These are phyloP conservation scores for Neoarius graeffei DNA, from an alignment of 2,113 vertebrate genomes.

Conservation along the genomic window DNA sequence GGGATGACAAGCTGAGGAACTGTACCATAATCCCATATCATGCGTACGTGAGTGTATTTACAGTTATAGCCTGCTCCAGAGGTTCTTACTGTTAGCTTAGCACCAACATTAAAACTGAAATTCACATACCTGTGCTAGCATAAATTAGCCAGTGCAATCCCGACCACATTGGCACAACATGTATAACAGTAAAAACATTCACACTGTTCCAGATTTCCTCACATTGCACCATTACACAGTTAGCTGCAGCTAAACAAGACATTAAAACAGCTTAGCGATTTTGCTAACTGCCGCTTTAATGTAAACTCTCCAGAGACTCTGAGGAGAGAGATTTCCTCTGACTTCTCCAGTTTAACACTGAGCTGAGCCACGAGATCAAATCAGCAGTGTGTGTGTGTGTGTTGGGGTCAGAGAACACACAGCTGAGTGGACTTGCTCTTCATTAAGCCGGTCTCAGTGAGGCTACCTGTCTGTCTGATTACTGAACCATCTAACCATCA, in stretches of 20 bases:
- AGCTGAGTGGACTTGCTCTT: constrained; percentile 93
- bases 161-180: neutral
- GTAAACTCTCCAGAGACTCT: neutral
- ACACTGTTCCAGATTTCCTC: neutral
- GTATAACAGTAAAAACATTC: neutral
- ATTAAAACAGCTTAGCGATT: neutral
- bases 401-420: constrained; percentile 86
- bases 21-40: neutral
- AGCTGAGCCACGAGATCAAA: constrained; percentile 32
- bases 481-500: constrained; percentile 89
- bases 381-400: constrained; percentile 66
- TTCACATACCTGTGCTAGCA: neutral
- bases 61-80: neutral
- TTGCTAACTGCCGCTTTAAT: neutral
- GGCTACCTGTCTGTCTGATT: constrained; percentile 93
- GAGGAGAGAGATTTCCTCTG: constrained; percentile 1
- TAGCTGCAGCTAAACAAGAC: neutral
- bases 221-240: neutral
- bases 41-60: neutral
- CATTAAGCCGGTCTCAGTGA: constrained; percentile 87
- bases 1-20: neutral
- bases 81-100: neutral
- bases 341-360: neutral
- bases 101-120: neutral
- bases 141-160: neutral